A percentile compares a stretch with the other conserved stretches of the same genome.
Conservation (phyloP, 2,888 invertebrate genomes). For the Coecobrya sp. region DNA sequence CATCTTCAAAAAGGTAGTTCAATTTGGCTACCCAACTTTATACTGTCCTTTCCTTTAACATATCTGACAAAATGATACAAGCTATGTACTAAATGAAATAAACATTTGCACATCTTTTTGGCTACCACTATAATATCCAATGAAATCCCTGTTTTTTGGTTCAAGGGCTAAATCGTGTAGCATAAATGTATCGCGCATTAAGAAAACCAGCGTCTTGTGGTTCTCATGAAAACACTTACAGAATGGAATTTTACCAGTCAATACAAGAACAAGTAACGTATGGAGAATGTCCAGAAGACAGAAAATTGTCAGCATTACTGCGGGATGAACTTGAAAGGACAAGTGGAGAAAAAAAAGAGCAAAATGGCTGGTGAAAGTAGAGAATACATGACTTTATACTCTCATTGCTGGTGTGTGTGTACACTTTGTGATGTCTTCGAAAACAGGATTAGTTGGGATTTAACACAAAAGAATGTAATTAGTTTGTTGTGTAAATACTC, state of each 20-base stretch:
- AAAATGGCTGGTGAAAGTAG: background rate
- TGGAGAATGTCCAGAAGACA: background rate
- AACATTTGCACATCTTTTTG: no score
- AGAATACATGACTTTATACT: background rate
- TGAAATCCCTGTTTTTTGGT: background rate
- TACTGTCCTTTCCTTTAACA: background rate
- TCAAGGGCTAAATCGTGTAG: background rate
- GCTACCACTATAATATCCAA: no score
- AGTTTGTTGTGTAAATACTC: conserved; percentile 81
- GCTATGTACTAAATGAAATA: background rate
- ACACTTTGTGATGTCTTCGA: conserved; percentile 11
- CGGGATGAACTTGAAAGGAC: conserved; percentile 20
- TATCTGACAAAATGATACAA: background rate
- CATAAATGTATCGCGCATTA: background rate
- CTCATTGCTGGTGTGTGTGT: background rate
- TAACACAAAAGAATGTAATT: conserved; percentile 79
- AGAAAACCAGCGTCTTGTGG: background rate
- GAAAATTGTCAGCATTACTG: background rate
- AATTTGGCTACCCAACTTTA: background rate
- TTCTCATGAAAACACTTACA: background rate
- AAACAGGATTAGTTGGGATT: conserved; percentile 76
- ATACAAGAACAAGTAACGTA: background rate
- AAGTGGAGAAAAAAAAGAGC: background rate
- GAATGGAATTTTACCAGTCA: background rate
- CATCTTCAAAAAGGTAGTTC: background rate